phyloP scores from a whole-genome alignment of 1,140 invertebrate genomes.

The Zophobas atratus region DNA sequence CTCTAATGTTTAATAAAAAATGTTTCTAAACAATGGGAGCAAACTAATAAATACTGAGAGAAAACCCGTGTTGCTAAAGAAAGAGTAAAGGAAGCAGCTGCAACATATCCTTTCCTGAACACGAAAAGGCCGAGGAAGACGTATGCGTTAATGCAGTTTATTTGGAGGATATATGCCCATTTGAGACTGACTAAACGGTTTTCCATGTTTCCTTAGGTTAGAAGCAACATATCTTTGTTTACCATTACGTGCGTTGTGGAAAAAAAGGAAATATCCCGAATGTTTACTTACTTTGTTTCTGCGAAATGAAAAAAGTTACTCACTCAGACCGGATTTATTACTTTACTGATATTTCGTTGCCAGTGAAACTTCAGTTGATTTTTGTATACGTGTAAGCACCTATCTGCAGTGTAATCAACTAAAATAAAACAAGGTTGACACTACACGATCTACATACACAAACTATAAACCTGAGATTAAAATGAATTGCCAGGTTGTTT shows the following conservation, averaged over 20 bases:
- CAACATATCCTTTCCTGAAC: not conserved
- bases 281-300: constrained; percentile 40
- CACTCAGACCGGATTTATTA: constrained; percentile 36
- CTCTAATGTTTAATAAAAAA: too few relatives aligned
- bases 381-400: constrained; percentile 4
- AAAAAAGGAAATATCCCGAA: constrained; percentile 40
- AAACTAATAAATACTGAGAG: not conserved
- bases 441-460: too few relatives aligned
- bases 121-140: constrained; percentile 28
- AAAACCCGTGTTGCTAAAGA: not conserved
- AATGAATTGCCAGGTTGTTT: too few relatives aligned
- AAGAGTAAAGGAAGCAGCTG: not conserved
- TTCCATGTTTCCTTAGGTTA: constrained; percentile 50
- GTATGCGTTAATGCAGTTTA: constrained; percentile 43
- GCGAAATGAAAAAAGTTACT: constrained; percentile 45
- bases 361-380: constrained; percentile 29
- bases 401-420: too few relatives aligned
- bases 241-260: constrained; percentile 47
- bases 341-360: constrained; percentile 24
- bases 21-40: not conserved
- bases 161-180: constrained; percentile 44
- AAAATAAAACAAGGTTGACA: too few relatives aligned
- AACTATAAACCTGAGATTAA: too few relatives aligned
- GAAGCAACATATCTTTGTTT: constrained; percentile 51
- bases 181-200: constrained; percentile 51